Conservation (phyloP, 2,888 invertebrate species). For the Prenolepis imparis region DNA sequence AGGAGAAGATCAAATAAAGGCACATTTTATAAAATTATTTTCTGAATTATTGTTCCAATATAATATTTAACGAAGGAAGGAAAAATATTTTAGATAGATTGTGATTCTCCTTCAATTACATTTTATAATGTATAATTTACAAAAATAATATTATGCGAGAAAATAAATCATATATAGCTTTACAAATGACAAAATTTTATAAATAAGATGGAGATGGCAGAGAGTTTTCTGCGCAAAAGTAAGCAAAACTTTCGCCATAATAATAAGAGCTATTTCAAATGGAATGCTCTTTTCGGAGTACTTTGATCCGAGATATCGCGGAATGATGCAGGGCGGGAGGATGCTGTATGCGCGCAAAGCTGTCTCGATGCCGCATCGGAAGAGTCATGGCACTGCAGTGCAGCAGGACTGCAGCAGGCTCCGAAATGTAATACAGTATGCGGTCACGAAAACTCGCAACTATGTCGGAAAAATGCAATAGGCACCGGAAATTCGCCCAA, state of each 20-base stretch:
- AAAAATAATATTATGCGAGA: neutral
- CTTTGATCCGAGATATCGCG: slow-evolving; percentile 15
- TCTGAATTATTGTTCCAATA: neutral
- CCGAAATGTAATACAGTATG: slow-evolving; percentile 60
- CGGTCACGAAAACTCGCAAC: neutral
- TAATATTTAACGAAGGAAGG: neutral
- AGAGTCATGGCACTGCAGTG: slow-evolving; percentile 80
- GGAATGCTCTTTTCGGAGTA: slow-evolving; percentile 32
- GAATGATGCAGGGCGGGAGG: slow-evolving; percentile 44
- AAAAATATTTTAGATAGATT: neutral
- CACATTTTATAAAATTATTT: neutral
- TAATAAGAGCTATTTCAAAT: neutral
- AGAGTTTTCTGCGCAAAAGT: neutral
- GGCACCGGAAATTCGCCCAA: slow-evolving; percentile 17
- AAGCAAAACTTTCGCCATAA: neutral
- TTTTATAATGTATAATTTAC: neutral
- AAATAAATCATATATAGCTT: neutral
- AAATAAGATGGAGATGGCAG: neutral
- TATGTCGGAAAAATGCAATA: slow-evolving; percentile 38
- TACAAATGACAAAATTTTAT: neutral
- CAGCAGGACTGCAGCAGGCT: slow-evolving; percentile 77
- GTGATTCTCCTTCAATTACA: neutral
- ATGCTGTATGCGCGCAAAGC: slow-evolving; percentile 52
- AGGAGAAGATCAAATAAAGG: neutral
- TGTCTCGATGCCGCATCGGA: slow-evolving; percentile 73